Evolutionary conservation across 2,888 invertebrate species (phyloP).

Genomic region (Eupithecia subfuscata): DNA sequence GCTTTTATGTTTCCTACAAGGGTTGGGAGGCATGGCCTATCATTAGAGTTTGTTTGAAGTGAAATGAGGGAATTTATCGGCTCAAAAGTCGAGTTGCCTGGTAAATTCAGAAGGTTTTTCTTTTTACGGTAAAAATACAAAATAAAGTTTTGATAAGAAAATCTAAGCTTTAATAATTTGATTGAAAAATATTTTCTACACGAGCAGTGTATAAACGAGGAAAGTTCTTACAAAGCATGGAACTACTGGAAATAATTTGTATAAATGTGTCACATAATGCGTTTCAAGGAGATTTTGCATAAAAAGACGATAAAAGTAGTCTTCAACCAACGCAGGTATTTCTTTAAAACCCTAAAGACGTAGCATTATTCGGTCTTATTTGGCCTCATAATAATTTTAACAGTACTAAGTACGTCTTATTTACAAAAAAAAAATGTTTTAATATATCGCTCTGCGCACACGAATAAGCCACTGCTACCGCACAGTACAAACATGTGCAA

Average conservation of each 20-base stretch:
- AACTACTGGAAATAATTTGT: no score
- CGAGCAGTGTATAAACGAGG: not conserved
- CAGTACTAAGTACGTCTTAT: not conserved
- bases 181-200: not conserved
- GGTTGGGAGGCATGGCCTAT: slow-evolving; percentile 20
- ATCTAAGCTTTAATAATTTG: not conserved
- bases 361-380: not conserved
- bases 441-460: no score
- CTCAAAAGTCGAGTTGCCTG: slow-evolving; percentile 2
- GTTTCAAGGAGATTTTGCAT: not conserved
- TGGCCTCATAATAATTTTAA: not conserved
- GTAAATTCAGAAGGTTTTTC: not conserved
- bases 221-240: no score
- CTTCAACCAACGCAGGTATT: no score
- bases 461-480: no score
- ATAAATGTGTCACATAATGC: no score
- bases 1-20: slow-evolving; percentile 29
- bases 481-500: no score
- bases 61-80: slow-evolving; percentile 21
- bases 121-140: not conserved
- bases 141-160: not conserved
- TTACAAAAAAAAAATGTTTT: no score
- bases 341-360: no score
- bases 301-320: not conserved
- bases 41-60: slow-evolving; percentile 21